phyloP scores from a whole-genome alignment of 2,113 vertebrate species.

The Neogobius melanostomus region DNA sequence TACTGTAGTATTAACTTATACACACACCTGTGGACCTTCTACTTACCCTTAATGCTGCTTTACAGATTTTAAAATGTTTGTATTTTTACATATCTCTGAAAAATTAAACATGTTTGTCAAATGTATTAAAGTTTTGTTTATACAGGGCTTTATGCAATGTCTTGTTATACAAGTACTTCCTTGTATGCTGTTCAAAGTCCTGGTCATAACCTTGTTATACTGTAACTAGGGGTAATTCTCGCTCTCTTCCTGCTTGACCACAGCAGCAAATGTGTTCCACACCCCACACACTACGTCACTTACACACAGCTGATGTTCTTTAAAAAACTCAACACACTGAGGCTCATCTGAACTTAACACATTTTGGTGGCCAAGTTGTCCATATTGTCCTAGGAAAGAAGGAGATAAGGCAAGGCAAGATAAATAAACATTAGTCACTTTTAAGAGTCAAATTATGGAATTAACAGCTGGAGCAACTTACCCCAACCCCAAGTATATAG shows the following conservation, averaged over 20 bases:
- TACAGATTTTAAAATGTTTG: conserved; percentile 30
- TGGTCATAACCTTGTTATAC: too few species aligned
- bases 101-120: conserved; percentile 30
- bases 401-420: not conserved
- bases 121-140: not conserved
- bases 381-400: conserved; percentile 83
- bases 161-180: conserved; percentile 15
- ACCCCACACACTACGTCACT: conserved; percentile 84
- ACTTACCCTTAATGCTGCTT: conserved; percentile 35
- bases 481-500: conserved; percentile 99
- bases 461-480: conserved; percentile 67
- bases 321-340: conserved; percentile 76
- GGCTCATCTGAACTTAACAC: conserved; percentile 79
- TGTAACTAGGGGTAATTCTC: conserved; percentile 2
- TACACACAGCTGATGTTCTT: conserved; percentile 59
- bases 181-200: conserved; percentile 28
- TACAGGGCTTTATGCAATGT: not conserved
- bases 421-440: not conserved
- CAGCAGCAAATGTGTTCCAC: conserved; percentile 88
- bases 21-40: conserved; percentile 42
- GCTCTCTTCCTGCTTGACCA: conserved; percentile 45
- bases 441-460: not conserved
- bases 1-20: conserved; percentile 63
- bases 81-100: conserved; percentile 28
- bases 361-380: conserved; percentile 87